Evolutionary conservation across 2,797 vertebrate species (phyloP).

Genomic region (Muscicapa comitata): DNA sequence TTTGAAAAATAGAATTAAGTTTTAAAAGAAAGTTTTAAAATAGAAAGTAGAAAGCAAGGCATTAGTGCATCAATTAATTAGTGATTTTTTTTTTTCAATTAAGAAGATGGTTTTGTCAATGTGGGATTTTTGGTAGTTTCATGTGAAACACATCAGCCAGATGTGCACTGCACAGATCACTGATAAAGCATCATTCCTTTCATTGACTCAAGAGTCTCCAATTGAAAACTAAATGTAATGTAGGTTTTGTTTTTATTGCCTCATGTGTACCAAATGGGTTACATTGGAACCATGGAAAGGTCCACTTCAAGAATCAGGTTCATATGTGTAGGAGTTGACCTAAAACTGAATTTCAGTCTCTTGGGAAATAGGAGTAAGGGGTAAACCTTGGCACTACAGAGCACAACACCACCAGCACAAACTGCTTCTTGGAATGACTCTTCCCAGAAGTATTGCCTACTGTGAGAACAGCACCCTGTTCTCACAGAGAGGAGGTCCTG

Average conservation of each 20-base stretch:
- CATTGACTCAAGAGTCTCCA: background rate
- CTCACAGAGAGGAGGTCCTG: fast-evolving
- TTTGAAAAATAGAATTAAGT: background rate
- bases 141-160: background rate
- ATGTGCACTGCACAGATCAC: background rate
- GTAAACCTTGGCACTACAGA: background rate
- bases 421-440: background rate
- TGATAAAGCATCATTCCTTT: background rate
- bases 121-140: background rate
- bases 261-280: background rate
- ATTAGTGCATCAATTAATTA: background rate
- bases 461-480: background rate
- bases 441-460: fast-evolving
- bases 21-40: background rate
- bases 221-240: background rate
- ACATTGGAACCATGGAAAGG: background rate
- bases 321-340: fast-evolving
- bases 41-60: background rate
- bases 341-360: background rate
- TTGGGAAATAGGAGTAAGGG: background rate
- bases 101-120: background rate
- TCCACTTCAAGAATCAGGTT: background rate
- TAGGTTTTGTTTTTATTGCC: background rate
- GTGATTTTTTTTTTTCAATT: background rate
- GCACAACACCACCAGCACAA: background rate